Evolutionary conservation across 2,113 vertebrate genomes (phyloP), one percentile per base, ranked within the genome.

Genomic region (Alethe castanea): DNA sequence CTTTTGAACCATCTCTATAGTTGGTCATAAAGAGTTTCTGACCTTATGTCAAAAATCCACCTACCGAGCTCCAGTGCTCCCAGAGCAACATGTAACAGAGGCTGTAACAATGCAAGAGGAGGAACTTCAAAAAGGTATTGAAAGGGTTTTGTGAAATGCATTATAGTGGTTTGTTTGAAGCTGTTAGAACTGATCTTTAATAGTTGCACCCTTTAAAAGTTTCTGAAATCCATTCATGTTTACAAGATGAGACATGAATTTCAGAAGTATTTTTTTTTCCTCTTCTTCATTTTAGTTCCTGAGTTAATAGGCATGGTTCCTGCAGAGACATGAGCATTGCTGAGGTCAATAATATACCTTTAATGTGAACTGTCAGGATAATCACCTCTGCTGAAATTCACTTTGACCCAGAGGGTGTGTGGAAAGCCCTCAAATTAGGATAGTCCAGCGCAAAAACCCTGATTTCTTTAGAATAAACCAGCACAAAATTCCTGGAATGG

Each of bases 211-310:
- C 42, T 88, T 87, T 31, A 82, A 82, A 95, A 52, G 36, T 69
- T 78, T 12, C 22, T 52, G 72, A 96, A 82, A 81, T 38, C 59
- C 38, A 61, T 91, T 94, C 50, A 73, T 85, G 40, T 96, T 81
- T 95, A 90, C 76, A 71, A 90, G 66, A 94, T 76, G 33, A 95
- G 35, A 88, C 19, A 2, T 67, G 12, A 36, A 94, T 91, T 94
- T 96, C 71, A 91, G 38, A 93, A 91, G 90, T 57, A 53, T 47
- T 77, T 72, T 79, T 50, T 64, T 92, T 74, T 11, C 8, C 12
- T 69, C 35, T 38, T 73, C 44, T 67, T 90, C 48, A 3, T 90
- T 96, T 94, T 65, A 78, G n/a, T 92, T 89, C 38, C 62, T 40
- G 54, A 42, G 53, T 67, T 94, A 81, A 81, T 76, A 61, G 57